Evolutionary conservation across 2,113 vertebrate genomes (phyloP), one percentile per base, ranked within the genome.

Genomic region (Apus apus): DNA sequence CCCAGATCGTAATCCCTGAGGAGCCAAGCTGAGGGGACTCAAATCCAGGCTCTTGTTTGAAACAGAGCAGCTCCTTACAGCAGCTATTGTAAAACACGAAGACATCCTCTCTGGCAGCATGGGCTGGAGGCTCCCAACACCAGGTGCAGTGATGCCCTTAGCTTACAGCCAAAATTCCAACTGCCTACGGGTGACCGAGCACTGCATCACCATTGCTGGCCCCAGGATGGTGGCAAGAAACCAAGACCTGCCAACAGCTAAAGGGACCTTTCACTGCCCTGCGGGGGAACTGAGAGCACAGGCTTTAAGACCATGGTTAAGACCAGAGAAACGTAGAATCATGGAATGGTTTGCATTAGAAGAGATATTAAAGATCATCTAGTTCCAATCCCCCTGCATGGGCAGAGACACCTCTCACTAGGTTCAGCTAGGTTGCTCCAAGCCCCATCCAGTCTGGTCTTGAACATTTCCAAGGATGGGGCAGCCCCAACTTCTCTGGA

Each of bases 111-210:
- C n/a, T 10, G 9, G 23, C 40, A 48, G 36, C 15, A 15, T 32
- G 9, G 54, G 7, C 0, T 13, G 34, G 57, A 21, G 36, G 5
- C 56, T 89, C 54, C 72, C 60, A 43, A 4, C 3, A 14, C 8
- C 8, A 60, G 20, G 58, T 2, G 40, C 43, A 13, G 2, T 4
- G 13, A 20, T 5, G 4, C 17, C 7, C 3, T 48, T 3, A 40
- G 17, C 54, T 71, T 3, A 38, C 1, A 3, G 70, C 32, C 34
- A 11, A 45, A 27, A 20, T 21, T 54, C 0, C 6, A 22, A 9
- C 27, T 2, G 25, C 0, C 2, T 3, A 7, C 1, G 9, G 43
- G 40, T 15, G 34, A 46, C 17, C 0, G 11, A 60, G 40, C 0
- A 2, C 54, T 6, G 2, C 2, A 1, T 9, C 54, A 2, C 3